Evolutionary conservation across 2,797 vertebrate genomes (phyloP).

Genomic region (Pogonophryne albipinna): DNA sequence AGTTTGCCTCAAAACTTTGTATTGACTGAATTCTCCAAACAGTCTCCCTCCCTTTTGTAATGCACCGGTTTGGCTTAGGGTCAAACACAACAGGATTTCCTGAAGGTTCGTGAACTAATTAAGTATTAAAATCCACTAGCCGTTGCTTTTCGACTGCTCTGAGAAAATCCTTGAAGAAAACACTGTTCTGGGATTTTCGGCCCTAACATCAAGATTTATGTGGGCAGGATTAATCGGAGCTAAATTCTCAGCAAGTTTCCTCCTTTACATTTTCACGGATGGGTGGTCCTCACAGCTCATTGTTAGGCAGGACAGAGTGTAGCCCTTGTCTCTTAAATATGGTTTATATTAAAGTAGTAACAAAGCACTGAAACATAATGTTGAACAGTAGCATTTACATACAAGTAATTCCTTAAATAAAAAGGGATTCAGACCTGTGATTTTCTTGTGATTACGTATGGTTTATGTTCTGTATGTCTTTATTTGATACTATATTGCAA

Average conservation of each 20-base stretch:
- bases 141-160: constrained; percentile 4
- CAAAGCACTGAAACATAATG: neutral
- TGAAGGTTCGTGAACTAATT: constrained; percentile 43
- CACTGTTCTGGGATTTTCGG: constrained; percentile 32
- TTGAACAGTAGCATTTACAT: constrained; percentile 5
- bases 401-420: neutral
- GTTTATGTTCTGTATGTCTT: neutral
- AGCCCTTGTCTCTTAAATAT: constrained; percentile 2
- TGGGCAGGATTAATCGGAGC: constrained; percentile 34
- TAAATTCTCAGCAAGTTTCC: constrained; percentile 26
- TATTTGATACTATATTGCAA: too few relatives aligned
- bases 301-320: neutral
- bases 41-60: neutral
- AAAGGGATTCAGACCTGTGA: neutral
- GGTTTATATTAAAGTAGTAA: neutral
- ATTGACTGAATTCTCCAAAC: constrained; percentile 43
- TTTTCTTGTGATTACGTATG: neutral
- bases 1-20: constrained; percentile 59
- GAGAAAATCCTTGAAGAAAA: constrained; percentile 37
- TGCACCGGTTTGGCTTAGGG: constrained; percentile 18
- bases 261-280: constrained; percentile 5
- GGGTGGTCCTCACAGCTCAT: constrained; percentile 25
- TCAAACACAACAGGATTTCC: constrained; percentile 28
- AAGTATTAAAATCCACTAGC: constrained; percentile 18
- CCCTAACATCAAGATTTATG: constrained; percentile 19